phyloP scores from a whole-genome alignment of 1,140 invertebrate species.

The Zophobas atratus region DNA sequence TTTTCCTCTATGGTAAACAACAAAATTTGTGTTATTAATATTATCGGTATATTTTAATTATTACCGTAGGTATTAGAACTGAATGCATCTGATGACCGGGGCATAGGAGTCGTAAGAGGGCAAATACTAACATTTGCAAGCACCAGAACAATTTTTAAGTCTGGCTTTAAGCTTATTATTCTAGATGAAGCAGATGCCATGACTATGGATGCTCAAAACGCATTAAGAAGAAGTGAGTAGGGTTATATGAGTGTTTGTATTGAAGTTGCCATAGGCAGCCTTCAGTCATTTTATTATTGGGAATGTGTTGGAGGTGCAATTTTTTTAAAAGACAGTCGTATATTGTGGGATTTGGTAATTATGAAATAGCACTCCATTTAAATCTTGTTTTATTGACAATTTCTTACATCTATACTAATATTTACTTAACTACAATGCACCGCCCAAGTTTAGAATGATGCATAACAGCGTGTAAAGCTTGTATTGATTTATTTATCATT shows the following conservation, averaged over 20 bases:
- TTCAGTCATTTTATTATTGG: constrained; percentile 4
- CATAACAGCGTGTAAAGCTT: background rate
- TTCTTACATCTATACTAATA: background rate
- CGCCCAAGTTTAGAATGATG: too few relatives aligned
- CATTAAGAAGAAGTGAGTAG: constrained; percentile 90
- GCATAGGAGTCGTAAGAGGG: constrained; percentile 96
- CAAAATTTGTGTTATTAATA: background rate
- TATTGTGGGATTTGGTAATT: too few relatives aligned
- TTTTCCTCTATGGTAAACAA: constrained; percentile 63
- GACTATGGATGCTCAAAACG: constrained; percentile 99
- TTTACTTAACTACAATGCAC: background rate
- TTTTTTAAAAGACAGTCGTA: background rate
- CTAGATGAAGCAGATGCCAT: constrained; percentile 99
- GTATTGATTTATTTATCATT: constrained; percentile 40
- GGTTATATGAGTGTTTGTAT: constrained; percentile 45
- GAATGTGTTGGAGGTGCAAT: background rate
- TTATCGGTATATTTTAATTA: background rate
- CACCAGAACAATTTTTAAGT: constrained; percentile 96
- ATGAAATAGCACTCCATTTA: too few relatives aligned
- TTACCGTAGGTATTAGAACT: constrained; percentile 85
- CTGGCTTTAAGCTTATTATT: constrained; percentile 96
- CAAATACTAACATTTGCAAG: constrained; percentile 97
- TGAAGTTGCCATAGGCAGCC: constrained; percentile 33
- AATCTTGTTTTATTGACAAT: constrained; percentile 13
- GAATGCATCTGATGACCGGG: constrained; percentile 99